Base-by-base conservation (phyloP, 2,797 vertebrate genomes). In the Enteromius treurensis region DNA sequence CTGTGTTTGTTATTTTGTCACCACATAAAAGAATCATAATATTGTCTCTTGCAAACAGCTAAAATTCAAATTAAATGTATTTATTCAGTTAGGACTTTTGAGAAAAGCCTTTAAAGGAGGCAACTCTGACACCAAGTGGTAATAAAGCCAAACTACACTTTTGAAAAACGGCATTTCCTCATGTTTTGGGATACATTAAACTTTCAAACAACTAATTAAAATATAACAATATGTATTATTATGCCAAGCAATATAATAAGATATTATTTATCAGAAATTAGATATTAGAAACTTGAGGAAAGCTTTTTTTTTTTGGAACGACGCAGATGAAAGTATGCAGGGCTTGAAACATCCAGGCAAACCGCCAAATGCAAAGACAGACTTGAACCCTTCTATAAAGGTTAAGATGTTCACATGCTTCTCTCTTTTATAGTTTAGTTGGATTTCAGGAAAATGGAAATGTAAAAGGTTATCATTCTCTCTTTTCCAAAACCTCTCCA, bases 341-440 rank as follows among this genome's bases (percentile, higher is more conserved):
- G 81, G 89, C 82, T 86, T 91, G 90, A 91, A 68, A 89, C 89
- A 91, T 94, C 93, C 76, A 94, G 96, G 96, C 95, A 65, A 84
- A 21, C 90, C 89, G 96, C 95, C 96, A 96, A 93, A 90, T 90
- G 69, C 87, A 87, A 82, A 91, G 91, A 88, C 89, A 90, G 87
- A 80, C 86, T 86, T 96, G 95, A 96, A 95, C 75, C 45, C 95
- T 88, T 79, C 90, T 84, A 74, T 17, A 92, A 90, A 95, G 96
- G 96, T 96, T 96, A 95, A 92, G 90, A 89, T 91, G 91, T 97
- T 97, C 96, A 95, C 96, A 97, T 91, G 95, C 93, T 89, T 76
- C 86, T 90, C 88, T 90, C 82, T 78, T 87, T 79, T 69, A 21
- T 49, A 15, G 32, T 62, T 81, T 47, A 55, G 47, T 23, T 26